Conservation (phyloP, 2,113 vertebrate species). For the Hydropotes inermis region DNA sequence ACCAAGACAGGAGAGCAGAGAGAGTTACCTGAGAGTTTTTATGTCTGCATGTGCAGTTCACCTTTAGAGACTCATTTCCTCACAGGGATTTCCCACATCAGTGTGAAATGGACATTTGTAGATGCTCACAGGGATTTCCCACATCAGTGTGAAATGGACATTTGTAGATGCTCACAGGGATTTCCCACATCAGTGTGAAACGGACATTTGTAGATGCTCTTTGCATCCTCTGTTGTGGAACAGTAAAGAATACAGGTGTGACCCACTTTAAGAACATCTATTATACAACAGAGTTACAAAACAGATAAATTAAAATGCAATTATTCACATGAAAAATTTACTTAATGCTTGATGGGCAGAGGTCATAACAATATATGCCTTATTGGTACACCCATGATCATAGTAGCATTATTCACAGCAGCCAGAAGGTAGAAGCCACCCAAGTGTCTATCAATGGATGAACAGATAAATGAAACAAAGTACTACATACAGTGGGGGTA, state of each 20-base stretch:
- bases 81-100: background rate
- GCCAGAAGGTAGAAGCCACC: background rate
- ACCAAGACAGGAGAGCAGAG: background rate
- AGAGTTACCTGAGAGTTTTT: background rate
- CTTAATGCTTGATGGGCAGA: background rate
- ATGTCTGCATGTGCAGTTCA: background rate
- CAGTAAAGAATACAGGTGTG: slow-evolving; percentile 12
- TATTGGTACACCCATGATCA: background rate
- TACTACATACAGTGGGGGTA: background rate
- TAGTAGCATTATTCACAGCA: background rate
- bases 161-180: background rate
- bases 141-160: background rate
- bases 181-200: slow-evolving; percentile 20
- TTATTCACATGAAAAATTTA: background rate
- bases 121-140: background rate
- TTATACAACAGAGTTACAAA: background rate
- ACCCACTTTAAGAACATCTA: background rate
- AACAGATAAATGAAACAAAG: background rate
- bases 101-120: background rate
- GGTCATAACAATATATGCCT: background rate
- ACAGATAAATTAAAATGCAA: background rate
- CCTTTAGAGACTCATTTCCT: background rate
- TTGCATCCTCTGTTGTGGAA: background rate
- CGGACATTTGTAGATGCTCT: background rate
- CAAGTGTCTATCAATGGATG: background rate